A percentile compares a stretch with the other conserved stretches of the same genome.
Evolutionary conservation across 2,888 invertebrate species (phyloP).

Genomic region (Ormia ochracea): DNA sequence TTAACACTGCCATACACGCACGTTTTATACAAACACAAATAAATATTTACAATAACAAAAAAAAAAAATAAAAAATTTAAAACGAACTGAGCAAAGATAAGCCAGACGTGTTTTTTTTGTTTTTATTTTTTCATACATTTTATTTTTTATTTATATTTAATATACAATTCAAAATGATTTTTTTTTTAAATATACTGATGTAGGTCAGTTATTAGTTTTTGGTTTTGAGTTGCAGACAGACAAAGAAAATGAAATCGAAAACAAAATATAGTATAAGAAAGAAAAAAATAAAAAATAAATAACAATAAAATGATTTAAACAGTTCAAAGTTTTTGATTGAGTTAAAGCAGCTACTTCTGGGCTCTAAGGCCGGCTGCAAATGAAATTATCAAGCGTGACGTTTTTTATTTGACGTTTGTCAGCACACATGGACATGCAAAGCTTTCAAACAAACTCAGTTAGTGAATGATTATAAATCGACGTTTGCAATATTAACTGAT

Average conservation of each 20-base stretch:
- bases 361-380: constrained; percentile 24
- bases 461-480: no score
- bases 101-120: not conserved
- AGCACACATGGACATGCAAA: no score
- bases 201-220: constrained; percentile 56
- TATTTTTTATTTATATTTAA: not conserved
- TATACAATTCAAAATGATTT: constrained; percentile 1
- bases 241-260: not conserved
- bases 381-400: constrained; percentile 6
- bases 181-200: constrained; percentile 37
- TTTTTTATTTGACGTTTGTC: not conserved
- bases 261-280: not conserved
- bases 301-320: constrained; percentile 9
- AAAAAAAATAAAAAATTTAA: not conserved
- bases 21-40: not conserved
- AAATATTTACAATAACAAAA: not conserved
- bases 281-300: not conserved
- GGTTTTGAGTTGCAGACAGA: not conserved
- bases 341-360: not conserved
- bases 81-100: not conserved
- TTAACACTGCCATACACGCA: not conserved
- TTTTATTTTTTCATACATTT: not conserved
- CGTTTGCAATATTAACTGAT: no score
- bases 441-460: no score
- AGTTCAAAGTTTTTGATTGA: constrained; percentile 35